Evolutionary conservation across 1,140 invertebrate species (phyloP).

Genomic region (Micrasema minimum): DNA sequence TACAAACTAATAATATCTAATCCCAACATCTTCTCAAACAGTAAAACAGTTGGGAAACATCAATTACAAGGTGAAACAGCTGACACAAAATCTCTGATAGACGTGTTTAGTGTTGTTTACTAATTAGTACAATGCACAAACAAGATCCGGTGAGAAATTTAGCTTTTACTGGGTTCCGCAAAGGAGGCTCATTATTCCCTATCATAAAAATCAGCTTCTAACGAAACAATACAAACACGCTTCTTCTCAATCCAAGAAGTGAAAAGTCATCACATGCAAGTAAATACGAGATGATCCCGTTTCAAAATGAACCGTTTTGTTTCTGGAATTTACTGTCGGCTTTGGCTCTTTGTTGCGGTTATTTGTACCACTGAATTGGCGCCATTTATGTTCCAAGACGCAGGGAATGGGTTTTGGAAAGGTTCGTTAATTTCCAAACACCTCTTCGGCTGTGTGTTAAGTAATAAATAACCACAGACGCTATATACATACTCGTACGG

Average conservation of each 20-base stretch:
- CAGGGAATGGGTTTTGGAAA: background rate
- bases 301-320: constrained; percentile 22
- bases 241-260: background rate
- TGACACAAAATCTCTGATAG: too few relatives aligned
- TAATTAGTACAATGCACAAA: too few relatives aligned
- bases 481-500: constrained; percentile 18
- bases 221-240: too few relatives aligned
- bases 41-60: too few relatives aligned
- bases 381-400: constrained; percentile 11
- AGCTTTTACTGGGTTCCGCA: too few relatives aligned
- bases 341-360: constrained; percentile 17
- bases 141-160: too few relatives aligned
- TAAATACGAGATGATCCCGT: constrained; percentile 5
- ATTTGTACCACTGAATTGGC: background rate
- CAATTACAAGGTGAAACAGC: too few relatives aligned
- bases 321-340: constrained; percentile 7
- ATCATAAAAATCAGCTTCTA: too few relatives aligned
- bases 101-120: too few relatives aligned
- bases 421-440: constrained; percentile 7
- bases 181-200: too few relatives aligned
- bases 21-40: too few relatives aligned
- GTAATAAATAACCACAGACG: constrained; percentile 30
- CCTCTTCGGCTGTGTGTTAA: background rate
- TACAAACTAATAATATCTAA: too few relatives aligned
- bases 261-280: constrained; percentile 3